Evolutionary conservation across 2,113 vertebrate species (phyloP), one percentile per base, ranked within the genome.

Genomic region (Catharus fuscescens): DNA sequence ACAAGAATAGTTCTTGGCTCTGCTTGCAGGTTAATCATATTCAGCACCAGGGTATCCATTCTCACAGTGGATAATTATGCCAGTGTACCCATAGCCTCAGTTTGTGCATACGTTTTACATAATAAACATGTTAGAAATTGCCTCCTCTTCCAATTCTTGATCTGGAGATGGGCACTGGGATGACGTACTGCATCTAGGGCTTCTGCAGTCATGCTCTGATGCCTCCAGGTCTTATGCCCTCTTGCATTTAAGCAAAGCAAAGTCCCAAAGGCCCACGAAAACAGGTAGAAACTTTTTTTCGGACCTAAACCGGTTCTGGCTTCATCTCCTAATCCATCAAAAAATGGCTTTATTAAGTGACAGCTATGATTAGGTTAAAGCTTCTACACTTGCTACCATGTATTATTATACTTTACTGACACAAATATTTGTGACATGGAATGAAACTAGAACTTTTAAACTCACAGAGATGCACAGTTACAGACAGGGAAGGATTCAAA

Each of bases 1-100:
- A 88, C 42, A 73, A 70, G 80, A 96, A 76, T 28, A 72, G 92
- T 17, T 90, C 67, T 95, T 94, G 95, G 90, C 85, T 95, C 47
- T 24, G 34, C 59, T 85, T 38, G 18, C 71, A 90, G 93, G 87
- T 96, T 95, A 90, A 90, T 95, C 85, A 36, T 56, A 88, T 93
- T 86, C 92, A 77, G 56, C 77, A 93, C 47, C 64, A 91, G 72
- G 18, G 13, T 26, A 57, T 47, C 81, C 80, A 82, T 79, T 93
- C 83, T 87, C 86, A 92, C 40, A 52, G 71, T 21, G 61, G 61
- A 26, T 91, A 91, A 95, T 93, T 91, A 79, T 17, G 42, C n/a
- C 32, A 52, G 40, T 42, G 73, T 81, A 87, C 69, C 79, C 80
- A 95, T 38, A 78, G 83, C 48, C 69, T 60, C 17, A 10, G 42